phyloP scores from a whole-genome alignment of 2,888 invertebrate genomes.

The Dioctria rufipes region DNA sequence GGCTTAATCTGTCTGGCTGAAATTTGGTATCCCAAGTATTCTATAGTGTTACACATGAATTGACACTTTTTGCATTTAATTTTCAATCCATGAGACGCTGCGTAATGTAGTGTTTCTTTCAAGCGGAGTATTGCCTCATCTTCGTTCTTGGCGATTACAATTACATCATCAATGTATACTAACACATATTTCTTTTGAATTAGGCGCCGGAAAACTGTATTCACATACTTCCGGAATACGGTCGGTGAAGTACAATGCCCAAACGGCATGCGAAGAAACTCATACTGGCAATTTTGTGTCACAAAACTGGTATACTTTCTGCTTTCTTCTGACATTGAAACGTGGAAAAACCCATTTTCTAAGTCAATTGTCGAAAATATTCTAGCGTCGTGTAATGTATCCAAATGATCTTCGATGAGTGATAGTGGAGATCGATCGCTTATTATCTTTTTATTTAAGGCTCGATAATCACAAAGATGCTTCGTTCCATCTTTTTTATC shows the following conservation, averaged over 20 bases:
- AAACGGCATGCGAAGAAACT: not conserved
- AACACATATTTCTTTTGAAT: slow-evolving; percentile 33
- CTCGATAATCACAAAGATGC: slow-evolving; percentile 23
- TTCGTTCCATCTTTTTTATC: not conserved
- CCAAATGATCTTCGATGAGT: not conserved
- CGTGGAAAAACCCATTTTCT: not conserved
- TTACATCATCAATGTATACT: slow-evolving; percentile 59
- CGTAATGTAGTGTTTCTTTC: slow-evolving; percentile 47
- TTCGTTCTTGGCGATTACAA: slow-evolving; percentile 57
- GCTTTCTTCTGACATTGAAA: no score
- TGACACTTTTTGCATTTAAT: slow-evolving; percentile 59
- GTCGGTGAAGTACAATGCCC: slow-evolving; percentile 13
- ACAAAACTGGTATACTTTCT: no score
- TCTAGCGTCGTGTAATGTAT: not conserved
- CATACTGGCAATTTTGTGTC: not conserved
- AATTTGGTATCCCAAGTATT: slow-evolving; percentile 7
- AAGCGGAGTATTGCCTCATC: slow-evolving; percentile 56
- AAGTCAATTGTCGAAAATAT: not conserved
- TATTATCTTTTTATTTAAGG: no score
- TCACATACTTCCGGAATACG: slow-evolving; percentile 9
- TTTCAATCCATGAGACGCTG: slow-evolving; percentile 56
- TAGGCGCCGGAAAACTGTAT: not conserved
- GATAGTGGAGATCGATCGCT: not conserved
- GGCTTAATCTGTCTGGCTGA: slow-evolving; percentile 47
- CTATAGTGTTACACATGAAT: slow-evolving; percentile 53